Conservation (phyloP, 2,797 vertebrate genomes). For the Saguinus oedipus region DNA sequence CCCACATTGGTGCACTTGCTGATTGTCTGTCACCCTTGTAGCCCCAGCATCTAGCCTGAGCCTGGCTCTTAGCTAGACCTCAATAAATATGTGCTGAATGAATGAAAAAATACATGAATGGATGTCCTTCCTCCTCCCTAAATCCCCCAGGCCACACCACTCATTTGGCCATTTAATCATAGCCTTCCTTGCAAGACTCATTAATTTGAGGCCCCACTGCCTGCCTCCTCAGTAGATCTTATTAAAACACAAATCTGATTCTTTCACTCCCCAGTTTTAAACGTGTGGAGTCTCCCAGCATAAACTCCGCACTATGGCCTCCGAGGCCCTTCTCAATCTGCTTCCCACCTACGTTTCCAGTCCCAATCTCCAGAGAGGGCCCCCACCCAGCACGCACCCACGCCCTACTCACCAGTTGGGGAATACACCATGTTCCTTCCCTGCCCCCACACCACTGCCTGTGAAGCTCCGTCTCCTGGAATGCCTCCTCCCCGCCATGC, state of each 20-base stretch:
- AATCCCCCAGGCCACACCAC: not conserved
- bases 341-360: not conserved
- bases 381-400: not conserved
- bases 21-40: no score
- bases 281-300: not conserved
- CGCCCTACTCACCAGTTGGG: not conserved
- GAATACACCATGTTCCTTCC: not conserved
- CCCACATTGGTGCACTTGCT: not conserved
- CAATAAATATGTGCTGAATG: not conserved
- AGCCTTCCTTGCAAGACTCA: not conserved
- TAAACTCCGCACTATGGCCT: not conserved
- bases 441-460: not conserved
- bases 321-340: not conserved
- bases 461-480: constrained; percentile 13
- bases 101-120: not conserved
- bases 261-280: not conserved
- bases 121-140: not conserved
- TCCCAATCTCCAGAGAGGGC: not conserved
- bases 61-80: not conserved
- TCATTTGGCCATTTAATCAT: constrained; percentile 31
- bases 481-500: constrained; percentile 55
- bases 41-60: not conserved
- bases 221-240: not conserved
- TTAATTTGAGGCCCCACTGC: not conserved
- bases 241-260: constrained; percentile 41